Percentiles rank a stretch among this genome's conserved stretches.
Conservation (phyloP, 1,140 invertebrate species). For the Myzus persicae region DNA sequence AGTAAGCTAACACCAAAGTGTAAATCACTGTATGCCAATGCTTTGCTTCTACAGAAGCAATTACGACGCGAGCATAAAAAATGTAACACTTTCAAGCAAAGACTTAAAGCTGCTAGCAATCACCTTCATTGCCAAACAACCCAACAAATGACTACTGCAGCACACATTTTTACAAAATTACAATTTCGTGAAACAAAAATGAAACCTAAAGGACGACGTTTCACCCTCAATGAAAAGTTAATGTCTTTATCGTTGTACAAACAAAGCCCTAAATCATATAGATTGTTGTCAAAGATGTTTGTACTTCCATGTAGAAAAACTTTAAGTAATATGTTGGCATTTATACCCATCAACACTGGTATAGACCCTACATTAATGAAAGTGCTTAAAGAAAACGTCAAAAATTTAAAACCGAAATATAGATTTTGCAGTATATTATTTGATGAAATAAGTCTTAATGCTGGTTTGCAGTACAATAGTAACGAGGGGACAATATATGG, state of each 20-base stretch:
- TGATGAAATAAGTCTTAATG: background rate
- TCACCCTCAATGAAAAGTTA: background rate
- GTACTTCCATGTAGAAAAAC: background rate
- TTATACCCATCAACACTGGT: background rate
- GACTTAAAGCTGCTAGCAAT: background rate
- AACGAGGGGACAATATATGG: background rate
- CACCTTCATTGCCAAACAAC: background rate
- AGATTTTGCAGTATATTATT: background rate
- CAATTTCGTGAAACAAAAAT: background rate
- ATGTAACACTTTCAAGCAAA: background rate
- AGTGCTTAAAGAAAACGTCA: background rate
- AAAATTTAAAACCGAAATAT: background rate
- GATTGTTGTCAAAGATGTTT: background rate
- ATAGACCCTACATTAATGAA: background rate
- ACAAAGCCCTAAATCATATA: slow-evolving; percentile 2
- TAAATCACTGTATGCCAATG: background rate
- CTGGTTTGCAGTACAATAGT: background rate
- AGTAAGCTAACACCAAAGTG: background rate
- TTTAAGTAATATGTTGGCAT: background rate
- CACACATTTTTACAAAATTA: background rate
- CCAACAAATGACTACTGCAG: background rate
- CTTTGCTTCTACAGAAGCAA: background rate
- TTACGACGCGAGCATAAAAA: background rate
- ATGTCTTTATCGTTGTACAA: slow-evolving; percentile 15
- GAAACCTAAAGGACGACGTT: background rate